phyloP scores from a whole-genome alignment of 1,140 invertebrate genomes.

The Atta colombica region DNA sequence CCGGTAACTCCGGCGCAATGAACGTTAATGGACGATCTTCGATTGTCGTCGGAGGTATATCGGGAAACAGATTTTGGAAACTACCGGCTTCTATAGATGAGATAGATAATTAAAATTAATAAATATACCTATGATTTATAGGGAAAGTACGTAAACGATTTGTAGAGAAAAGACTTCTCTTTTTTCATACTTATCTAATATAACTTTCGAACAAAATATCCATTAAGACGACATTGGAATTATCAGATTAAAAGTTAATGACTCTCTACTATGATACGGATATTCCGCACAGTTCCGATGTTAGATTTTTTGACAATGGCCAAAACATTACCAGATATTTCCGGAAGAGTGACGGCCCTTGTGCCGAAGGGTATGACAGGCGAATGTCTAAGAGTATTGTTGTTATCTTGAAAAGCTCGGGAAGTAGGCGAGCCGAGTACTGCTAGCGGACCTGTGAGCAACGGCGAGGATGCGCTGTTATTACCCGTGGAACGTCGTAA shows the following conservation, averaged over 20 bases:
- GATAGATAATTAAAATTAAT: slow-evolving; percentile 6
- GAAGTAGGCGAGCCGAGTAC: slow-evolving; percentile 89
- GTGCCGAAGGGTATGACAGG: slow-evolving; percentile 90
- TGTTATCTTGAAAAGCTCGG: slow-evolving; percentile 88
- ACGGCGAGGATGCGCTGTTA: slow-evolving; percentile 90
- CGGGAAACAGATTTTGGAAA: slow-evolving; percentile 88
- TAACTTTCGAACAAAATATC: background rate
- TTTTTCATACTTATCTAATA: background rate
- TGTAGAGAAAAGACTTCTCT: background rate
- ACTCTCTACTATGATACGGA: background rate
- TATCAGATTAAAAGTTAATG: background rate
- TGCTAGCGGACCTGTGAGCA: slow-evolving; percentile 88
- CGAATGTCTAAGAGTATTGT: slow-evolving; percentile 88
- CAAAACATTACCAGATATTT: slow-evolving; percentile 87
- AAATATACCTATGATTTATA: no score
- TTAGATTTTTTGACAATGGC: slow-evolving; percentile 22
- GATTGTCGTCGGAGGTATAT: slow-evolving; percentile 84
- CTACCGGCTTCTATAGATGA: slow-evolving; percentile 87
- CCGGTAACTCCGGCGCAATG: slow-evolving; percentile 95
- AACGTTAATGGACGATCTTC: slow-evolving; percentile 91
- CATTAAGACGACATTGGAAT: background rate
- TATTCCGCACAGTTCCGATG: background rate
- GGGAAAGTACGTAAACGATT: background rate
- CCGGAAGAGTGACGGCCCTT: slow-evolving; percentile 92
- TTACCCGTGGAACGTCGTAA: slow-evolving; percentile 88